Evolutionary conservation across 1,140 invertebrate genomes (phyloP), one percentile per base, ranked within the genome.

Genomic region (Bactericera cockerelli): DNA sequence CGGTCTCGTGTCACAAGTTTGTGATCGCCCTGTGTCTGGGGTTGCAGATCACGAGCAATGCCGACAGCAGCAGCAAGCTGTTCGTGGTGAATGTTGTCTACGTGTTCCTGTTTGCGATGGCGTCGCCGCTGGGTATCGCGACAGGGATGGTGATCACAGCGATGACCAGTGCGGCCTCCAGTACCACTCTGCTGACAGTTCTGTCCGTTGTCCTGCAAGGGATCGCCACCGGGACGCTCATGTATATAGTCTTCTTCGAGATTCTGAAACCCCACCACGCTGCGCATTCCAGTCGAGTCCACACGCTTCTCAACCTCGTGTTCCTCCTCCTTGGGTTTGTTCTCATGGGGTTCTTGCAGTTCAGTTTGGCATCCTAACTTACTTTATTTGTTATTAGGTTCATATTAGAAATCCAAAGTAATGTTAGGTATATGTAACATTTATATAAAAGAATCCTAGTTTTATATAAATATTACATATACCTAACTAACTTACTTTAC

Each of bases 61-160:
- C n/a, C 3, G 67, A 75, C 2, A 67, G 71, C 11, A 63, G 67
- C 0, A 70, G 71, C 22, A 70, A 66, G 49, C 42, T 49, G n/a
- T 67, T 64, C 0, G 26, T 64, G 10, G 55, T 73, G 11, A 63
- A 68, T 11, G 58, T 71, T 14, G 56, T 69, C 28, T 78, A 77
- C 62, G 74, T 79, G 53, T 67, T 76, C 33, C 68, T 71, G 3
- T 77, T 78, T 62, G 74, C 74, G 6, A 64, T 77, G 6, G 70
- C 77, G 0, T 76, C 77, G 55, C 77, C 78, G 0, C 26, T 78
- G 6, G 78, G 78, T 10, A 75, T 79, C 26, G 72, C 70, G 6
- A 78, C 84, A 38, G 86, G 85, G 42, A 75, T 86, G 63, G 58
- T 79, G 1, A 49, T 49, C 19, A 49, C 42, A 49, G 70, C 83